These are phyloP conservation scores for Dexiosoma caninum DNA, from an alignment of 2,888 invertebrate species.

Conservation along the genomic window DNA sequence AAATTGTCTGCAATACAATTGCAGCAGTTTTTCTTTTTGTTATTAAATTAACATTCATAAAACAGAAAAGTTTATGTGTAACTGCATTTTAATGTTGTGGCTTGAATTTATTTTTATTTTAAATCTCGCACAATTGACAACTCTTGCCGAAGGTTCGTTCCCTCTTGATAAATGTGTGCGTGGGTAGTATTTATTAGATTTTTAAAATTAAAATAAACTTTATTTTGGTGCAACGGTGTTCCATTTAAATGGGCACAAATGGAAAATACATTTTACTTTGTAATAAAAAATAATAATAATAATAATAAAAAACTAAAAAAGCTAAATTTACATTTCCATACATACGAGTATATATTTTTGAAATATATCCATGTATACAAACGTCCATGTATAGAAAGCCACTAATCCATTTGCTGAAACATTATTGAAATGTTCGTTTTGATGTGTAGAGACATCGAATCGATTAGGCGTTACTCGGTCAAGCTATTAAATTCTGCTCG, in stretches of 20 bases:
- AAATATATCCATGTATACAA: no score
- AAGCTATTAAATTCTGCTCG: no score
- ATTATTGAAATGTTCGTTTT: no score
- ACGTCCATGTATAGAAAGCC: no score
- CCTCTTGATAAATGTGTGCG: background rate
- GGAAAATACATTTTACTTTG: no score
- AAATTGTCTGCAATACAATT: background rate
- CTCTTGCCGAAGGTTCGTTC: background rate
- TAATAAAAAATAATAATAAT: no score
- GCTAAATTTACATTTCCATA: no score
- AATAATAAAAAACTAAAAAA: no score
- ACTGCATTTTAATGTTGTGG: background rate
- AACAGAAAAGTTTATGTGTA: background rate
- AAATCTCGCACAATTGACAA: background rate
- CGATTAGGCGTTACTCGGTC: no score
- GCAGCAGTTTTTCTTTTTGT: background rate
- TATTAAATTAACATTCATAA: background rate
- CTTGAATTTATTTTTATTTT: background rate
- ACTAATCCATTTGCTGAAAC: no score
- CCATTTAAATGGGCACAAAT: background rate
- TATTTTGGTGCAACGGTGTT: background rate
- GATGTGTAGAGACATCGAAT: no score
- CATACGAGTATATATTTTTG: no score
- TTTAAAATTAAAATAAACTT: background rate
- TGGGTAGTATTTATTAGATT: background rate